Evolutionary conservation across 2,888 invertebrate genomes (phyloP).

Genomic region (Cybosia mesomella): DNA sequence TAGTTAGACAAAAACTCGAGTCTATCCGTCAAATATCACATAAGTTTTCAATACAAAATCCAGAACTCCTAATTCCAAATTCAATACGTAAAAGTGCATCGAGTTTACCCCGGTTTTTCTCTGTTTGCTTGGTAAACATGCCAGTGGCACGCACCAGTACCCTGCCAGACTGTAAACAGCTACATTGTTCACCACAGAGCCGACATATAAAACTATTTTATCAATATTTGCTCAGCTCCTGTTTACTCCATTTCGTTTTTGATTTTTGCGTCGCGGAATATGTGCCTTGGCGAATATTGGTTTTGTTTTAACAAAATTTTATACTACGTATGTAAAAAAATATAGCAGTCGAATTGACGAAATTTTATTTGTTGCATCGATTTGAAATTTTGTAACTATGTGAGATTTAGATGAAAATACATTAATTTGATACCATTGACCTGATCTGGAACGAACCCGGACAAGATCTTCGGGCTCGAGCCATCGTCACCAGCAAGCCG

Average conservation of each 20-base stretch:
- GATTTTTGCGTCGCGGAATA: slow-evolving; percentile 29
- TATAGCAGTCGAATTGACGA: not conserved
- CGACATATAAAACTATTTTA: slow-evolving; percentile 38
- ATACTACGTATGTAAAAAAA: slow-evolving; percentile 16
- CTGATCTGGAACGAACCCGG: too few species aligned
- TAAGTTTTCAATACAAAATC: not conserved
- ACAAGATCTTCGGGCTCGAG: too few species aligned
- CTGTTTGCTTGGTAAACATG: slow-evolving; percentile 75
- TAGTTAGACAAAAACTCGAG: too few species aligned
- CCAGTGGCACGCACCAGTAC: slow-evolving; percentile 63
- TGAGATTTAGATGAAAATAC: too few species aligned
- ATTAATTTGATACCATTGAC: too few species aligned
- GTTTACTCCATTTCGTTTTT: slow-evolving; percentile 30
- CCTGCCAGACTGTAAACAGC: slow-evolving; percentile 72
- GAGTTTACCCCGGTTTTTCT: slow-evolving; percentile 64
- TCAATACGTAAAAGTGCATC: slow-evolving; percentile 43
- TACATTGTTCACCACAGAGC: slow-evolving; percentile 39
- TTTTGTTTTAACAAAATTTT: not conserved
- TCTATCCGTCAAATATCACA: not conserved
- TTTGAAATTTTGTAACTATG: not conserved
- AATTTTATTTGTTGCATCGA: not conserved
- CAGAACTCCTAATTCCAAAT: slow-evolving; percentile 38
- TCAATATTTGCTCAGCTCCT: slow-evolving; percentile 31
- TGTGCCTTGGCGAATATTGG: not conserved
- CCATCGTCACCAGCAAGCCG: too few species aligned